phyloP scores from a whole-genome alignment of 2,113 vertebrate genomes.

The Benitochromis conjunctus region DNA sequence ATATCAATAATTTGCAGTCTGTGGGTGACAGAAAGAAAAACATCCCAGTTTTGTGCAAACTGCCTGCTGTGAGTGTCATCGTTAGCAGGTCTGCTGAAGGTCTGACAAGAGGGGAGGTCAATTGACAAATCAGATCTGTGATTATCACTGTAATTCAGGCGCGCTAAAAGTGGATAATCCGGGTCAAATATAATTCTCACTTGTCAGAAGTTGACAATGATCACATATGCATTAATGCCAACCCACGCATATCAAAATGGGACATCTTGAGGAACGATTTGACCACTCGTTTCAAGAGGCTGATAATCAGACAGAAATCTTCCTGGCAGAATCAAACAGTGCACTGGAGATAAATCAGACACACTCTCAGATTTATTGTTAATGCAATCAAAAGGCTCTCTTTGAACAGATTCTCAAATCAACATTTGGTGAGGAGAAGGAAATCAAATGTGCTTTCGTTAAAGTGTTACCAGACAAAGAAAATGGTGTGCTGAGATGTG shows the following conservation, averaged over 20 bases:
- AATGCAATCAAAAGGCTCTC: slow-evolving; percentile 61
- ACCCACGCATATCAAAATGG: slow-evolving; percentile 26
- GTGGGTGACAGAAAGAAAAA: not conserved
- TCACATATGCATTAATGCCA: slow-evolving; percentile 33
- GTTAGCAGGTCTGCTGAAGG: slow-evolving; percentile 3
- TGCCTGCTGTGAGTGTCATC: not conserved
- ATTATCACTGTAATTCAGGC: slow-evolving; percentile 26
- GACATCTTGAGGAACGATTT: slow-evolving; percentile 17
- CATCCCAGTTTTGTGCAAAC: not conserved
- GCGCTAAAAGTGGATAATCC: slow-evolving; percentile 18
- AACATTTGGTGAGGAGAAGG: slow-evolving; percentile 39
- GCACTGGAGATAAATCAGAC: slow-evolving; percentile 43
- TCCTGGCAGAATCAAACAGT: slow-evolving; percentile 1
- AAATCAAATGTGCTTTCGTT: slow-evolving; percentile 28
- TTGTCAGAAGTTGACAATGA: slow-evolving; percentile 11
- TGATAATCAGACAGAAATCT: slow-evolving; percentile 40
- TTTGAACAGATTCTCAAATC: slow-evolving; percentile 46
- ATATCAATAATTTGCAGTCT: not conserved
- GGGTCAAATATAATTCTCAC: slow-evolving; percentile 41
- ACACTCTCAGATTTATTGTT: slow-evolving; percentile 38
- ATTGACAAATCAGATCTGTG: slow-evolving; percentile 28
- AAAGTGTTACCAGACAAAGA: slow-evolving; percentile 21
- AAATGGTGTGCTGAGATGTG: slow-evolving; percentile 42
- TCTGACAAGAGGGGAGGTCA: slow-evolving; percentile 29
- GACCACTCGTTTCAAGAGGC: slow-evolving; percentile 38